A percentile compares a stretch with the other conserved stretches of the same genome.
Conservation (phyloP, 2,888 invertebrate species). For the Microctonus hyperodae region DNA sequence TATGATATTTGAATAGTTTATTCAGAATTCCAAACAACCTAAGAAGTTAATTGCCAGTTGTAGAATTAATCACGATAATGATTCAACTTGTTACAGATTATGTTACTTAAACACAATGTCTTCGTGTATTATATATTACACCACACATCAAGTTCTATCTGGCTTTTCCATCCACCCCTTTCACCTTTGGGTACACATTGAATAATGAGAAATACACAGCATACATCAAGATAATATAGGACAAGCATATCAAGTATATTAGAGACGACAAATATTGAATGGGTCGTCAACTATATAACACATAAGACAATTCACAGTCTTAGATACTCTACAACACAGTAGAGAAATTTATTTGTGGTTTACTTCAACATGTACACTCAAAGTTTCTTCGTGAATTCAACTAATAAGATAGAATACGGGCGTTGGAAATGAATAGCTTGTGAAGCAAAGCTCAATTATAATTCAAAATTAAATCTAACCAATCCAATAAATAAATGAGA, state of each 20-base stretch:
- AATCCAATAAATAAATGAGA: no score
- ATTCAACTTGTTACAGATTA: neutral
- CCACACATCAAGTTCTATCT: slow-evolving; percentile 18
- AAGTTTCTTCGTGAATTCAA: slow-evolving; percentile 7
- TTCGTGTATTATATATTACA: neutral
- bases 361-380: slow-evolving; percentile 2
- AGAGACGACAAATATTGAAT: slow-evolving; percentile 17
- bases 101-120: slow-evolving; percentile 6
- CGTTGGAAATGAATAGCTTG: neutral
- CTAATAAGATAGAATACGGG: slow-evolving; percentile 1
- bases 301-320: neutral
- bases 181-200: slow-evolving; percentile 22
- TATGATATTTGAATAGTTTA: neutral
- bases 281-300: neutral
- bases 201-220: neutral
- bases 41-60: slow-evolving; percentile 1
- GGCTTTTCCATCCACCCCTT: neutral
- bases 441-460: neutral
- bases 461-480: no score
- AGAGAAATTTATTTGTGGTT: slow-evolving; percentile 16
- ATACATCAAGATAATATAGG: slow-evolving; percentile 11
- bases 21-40: neutral
- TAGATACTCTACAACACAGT: neutral
- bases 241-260: slow-evolving; percentile 23
- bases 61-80: neutral